phyloP scores from a whole-genome alignment of 2,113 vertebrate species.

The Cathartes aura region DNA sequence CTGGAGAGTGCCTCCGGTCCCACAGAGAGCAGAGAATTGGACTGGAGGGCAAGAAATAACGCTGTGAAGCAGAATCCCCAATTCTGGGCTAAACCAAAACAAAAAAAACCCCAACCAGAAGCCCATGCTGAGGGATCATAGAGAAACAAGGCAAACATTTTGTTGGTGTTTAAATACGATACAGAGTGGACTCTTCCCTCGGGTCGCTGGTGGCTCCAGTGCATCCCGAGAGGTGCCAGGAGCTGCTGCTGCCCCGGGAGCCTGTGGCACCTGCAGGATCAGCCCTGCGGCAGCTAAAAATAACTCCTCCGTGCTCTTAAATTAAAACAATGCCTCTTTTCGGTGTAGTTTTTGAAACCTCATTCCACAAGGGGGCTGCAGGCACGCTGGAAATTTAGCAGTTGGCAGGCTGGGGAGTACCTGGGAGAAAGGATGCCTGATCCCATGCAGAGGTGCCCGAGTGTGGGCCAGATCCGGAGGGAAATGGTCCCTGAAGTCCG shows the following conservation, averaged over 20 bases:
- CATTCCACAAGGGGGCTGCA: conserved; percentile 82
- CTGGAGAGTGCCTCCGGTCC: neutral
- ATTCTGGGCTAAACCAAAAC: neutral
- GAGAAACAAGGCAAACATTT: neutral
- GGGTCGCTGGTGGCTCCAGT: rapidly evolving
- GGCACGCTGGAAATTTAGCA: conserved; percentile 5
- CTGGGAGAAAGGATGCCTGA: neutral
- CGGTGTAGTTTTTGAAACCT: conserved; percentile 45
- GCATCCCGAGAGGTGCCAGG: rapidly evolving
- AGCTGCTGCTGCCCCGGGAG: neutral
- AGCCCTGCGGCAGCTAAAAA: neutral
- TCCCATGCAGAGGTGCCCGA: neutral
- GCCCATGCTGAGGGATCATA: neutral
- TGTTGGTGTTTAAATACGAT: neutral
- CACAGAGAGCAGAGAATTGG: neutral
- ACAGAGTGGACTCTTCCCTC: rapidly evolving
- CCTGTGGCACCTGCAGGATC: neutral
- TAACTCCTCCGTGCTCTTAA: neutral
- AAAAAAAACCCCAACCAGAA: neutral
- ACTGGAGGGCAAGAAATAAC: neutral
- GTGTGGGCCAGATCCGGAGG: neutral
- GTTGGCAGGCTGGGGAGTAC: neutral
- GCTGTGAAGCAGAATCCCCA: neutral
- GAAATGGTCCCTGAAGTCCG: neutral
- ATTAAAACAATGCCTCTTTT: conserved; percentile 47